A percentile compares a stretch with the other conserved stretches of the same genome.
Evolutionary conservation across 2,797 vertebrate genomes (phyloP).

Genomic region (Paguma larvata): DNA sequence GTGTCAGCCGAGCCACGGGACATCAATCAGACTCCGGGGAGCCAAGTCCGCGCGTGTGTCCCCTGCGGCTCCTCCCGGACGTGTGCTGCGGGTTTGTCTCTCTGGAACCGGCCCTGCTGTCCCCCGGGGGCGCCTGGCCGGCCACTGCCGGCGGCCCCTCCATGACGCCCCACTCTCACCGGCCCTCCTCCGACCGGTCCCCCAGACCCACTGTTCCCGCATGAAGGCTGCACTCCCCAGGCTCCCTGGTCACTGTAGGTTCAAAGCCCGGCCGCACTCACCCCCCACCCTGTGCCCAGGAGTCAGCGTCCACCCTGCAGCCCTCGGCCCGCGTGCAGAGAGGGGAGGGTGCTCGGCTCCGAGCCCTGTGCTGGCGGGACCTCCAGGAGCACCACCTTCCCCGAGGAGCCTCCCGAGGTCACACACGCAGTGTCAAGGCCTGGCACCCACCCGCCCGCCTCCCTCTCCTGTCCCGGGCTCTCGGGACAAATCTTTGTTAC

Average conservation of each 20-base stretch:
- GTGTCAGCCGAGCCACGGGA: too few relatives aligned
- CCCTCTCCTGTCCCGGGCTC: background rate
- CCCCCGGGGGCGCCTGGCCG: fast-evolving
- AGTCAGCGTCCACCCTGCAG: background rate
- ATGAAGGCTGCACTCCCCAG: fast-evolving
- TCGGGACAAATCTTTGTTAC: fast-evolving
- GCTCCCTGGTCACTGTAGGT: background rate
- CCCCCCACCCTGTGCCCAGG: fast-evolving
- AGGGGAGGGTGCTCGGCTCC: background rate
- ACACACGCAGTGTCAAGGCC: too few relatives aligned
- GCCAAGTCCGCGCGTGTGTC: background rate
- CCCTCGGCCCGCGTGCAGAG: too few relatives aligned
- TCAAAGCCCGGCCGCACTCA: fast-evolving
- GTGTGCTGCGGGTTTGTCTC: fast-evolving
- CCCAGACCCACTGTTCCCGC: too few relatives aligned
- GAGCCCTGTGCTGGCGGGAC: fast-evolving
- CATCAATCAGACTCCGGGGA: too few relatives aligned
- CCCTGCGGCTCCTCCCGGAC: fast-evolving
- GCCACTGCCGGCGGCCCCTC: too few relatives aligned
- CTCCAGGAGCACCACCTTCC: too few relatives aligned
- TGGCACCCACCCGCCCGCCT: too few relatives aligned
- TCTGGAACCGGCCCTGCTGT: fast-evolving
- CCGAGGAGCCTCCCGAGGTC: too few relatives aligned
- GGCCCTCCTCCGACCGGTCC: background rate
- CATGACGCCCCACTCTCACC: too few relatives aligned